Conservation (phyloP, 1,140 invertebrate genomes). For the Musca vetustissima region DNA sequence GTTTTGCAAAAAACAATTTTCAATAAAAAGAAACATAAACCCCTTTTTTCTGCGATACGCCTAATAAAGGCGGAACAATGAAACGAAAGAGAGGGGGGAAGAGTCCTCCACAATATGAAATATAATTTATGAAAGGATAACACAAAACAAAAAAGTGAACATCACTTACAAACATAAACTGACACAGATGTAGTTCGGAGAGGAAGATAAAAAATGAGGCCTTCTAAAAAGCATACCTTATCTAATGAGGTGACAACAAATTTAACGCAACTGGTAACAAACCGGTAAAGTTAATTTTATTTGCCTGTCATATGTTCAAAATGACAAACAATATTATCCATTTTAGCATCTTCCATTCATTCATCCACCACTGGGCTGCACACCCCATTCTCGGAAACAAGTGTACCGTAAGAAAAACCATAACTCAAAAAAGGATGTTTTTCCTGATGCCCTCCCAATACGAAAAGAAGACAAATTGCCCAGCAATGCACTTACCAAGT, state of each 20-base stretch:
- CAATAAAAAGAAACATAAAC: not conserved
- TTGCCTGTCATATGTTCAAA: not conserved
- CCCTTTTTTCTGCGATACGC: not conserved
- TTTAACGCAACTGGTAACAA: constrained; percentile 46
- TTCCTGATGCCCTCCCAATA: not conserved
- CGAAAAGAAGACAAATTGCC: constrained; percentile 5
- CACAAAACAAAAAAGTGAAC: too few species aligned
- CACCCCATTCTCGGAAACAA: not conserved
- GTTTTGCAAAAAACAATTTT: too few species aligned
- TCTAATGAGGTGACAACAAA: constrained; percentile 55
- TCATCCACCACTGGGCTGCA: too few species aligned
- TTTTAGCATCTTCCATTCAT: too few species aligned
- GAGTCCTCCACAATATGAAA: not conserved
- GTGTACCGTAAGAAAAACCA: too few species aligned
- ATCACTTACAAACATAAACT: not conserved
- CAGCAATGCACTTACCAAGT: constrained; percentile 47
- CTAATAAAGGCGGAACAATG: not conserved
- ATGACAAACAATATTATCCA: too few species aligned
- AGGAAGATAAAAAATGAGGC: constrained; percentile 12
- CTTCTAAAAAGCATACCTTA: constrained; percentile 36
- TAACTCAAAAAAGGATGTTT: too few species aligned
- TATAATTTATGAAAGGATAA: not conserved
- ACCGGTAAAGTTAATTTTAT: constrained; percentile 15
- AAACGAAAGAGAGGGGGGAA: not conserved
- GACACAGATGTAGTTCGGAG: constrained; percentile 44